Evolutionary conservation across 2,113 vertebrate species (phyloP), one percentile per base, ranked within the genome.

Genomic region (Pavo muticus): DNA sequence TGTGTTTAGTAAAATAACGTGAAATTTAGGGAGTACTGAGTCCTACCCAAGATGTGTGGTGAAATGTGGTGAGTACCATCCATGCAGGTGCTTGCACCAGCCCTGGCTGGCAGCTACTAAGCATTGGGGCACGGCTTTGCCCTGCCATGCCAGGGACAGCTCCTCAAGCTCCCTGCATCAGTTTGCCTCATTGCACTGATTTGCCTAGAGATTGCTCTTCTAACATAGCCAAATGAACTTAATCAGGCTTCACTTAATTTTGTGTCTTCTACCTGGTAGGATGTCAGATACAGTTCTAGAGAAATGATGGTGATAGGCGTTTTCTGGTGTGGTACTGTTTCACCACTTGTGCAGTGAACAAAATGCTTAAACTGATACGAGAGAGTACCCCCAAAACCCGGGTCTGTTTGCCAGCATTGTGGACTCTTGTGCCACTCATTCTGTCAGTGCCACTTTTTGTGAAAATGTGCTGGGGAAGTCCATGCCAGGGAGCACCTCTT

Each of bases 1-100:
- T 1, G 2, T 2, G 27, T n/a, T 15, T 21, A 40, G 14, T n/a
- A 27, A 54, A 42, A 12, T 20, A 5, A 3, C 6, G 37, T 35
- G 9, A 18, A 9, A 23, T 18, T 3, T 25, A 21, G 27, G 50
- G 13, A 32, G 5, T 23, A 19, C 35, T 35, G 20, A 25, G 8
- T 2, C 7, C 16, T 1, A 0, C 56, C 17, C 11, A 10, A 15
- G 9, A 15, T 7, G 1, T 4, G 0, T 25, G 17, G 23, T 20
- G 17, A 16, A 44, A 52, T 0, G 1, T 11, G 48, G 27, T 54
- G 52, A 54, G 15, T 54, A 30, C 39, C 20, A 2, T 75, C 3
- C 1, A 14, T 56, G 23, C 11, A 35, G 25, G 3, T 24, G 63
- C 2, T n/a, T 59, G 30, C 57, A 8, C 56, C 9, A 4, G 18